Evolutionary conservation across 2,797 vertebrate genomes (phyloP).

Genomic region (Gouania willdenowi): DNA sequence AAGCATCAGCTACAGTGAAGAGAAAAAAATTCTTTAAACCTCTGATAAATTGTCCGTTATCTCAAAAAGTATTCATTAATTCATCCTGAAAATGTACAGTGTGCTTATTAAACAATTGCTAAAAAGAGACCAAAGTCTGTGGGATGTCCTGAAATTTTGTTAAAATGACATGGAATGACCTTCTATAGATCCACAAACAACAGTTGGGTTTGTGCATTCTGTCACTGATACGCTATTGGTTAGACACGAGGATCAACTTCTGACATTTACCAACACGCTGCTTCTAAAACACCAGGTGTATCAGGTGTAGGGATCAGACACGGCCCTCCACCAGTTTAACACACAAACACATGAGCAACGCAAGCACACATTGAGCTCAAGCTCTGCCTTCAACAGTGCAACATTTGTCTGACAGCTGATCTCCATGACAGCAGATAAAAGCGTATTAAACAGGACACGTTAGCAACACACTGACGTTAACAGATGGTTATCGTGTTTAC

Average conservation of each 20-base stretch:
- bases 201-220: too few relatives aligned
- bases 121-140: too few relatives aligned
- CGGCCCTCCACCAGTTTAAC: constrained; percentile 36
- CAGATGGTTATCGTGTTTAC: constrained; percentile 59
- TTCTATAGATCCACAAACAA: too few relatives aligned
- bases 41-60: too few relatives aligned
- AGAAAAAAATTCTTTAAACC: too few relatives aligned
- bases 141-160: too few relatives aligned
- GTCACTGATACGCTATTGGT: constrained; percentile 46
- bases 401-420: constrained; percentile 57
- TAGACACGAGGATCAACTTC: constrained; percentile 56
- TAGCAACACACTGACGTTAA: constrained; percentile 27
- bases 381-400: constrained; percentile 47
- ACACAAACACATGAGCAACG: constrained; percentile 23
- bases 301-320: constrained; percentile 44
- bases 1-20: too few relatives aligned
- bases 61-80: too few relatives aligned
- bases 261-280: constrained; percentile 59
- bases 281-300: constrained; percentile 40
- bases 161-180: too few relatives aligned
- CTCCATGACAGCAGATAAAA: constrained; percentile 52
- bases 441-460: constrained; percentile 39
- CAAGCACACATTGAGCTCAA: constrained; percentile 10
- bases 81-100: too few relatives aligned
- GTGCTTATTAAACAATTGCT: too few relatives aligned